A percentile compares a stretch with the other conserved stretches of the same genome.
Conservation (phyloP, 2,113 vertebrate species). For the Paramormyrops kingsleyae region DNA sequence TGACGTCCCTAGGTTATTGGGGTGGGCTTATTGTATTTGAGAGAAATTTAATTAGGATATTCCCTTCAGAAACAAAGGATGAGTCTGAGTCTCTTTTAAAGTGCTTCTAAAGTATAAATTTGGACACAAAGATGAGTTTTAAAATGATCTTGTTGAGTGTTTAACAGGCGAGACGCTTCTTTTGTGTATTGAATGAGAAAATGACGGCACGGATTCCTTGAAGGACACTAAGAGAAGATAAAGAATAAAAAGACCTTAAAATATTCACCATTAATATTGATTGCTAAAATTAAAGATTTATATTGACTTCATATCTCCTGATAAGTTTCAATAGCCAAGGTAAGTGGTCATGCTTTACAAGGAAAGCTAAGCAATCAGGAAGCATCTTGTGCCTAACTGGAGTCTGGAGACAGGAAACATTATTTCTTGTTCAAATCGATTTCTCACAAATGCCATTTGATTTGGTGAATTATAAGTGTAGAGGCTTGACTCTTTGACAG, state of each 20-base stretch:
- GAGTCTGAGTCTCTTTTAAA: slow-evolving; percentile 51
- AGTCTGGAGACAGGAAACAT: slow-evolving; percentile 68
- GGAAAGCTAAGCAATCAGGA: slow-evolving; percentile 59
- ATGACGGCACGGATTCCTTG: slow-evolving; percentile 52
- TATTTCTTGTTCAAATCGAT: slow-evolving; percentile 73
- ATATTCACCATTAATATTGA: slow-evolving; percentile 73
- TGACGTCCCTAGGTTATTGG: not conserved
- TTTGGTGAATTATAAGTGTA: slow-evolving; percentile 76
- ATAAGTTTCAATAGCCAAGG: slow-evolving; percentile 38
- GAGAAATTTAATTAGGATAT: slow-evolving; percentile 81
- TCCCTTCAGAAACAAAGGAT: slow-evolving; percentile 47
- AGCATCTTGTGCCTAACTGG: slow-evolving; percentile 78
- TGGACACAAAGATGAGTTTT: slow-evolving; percentile 74
- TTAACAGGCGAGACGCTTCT: slow-evolving; percentile 95
- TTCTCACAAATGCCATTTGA: slow-evolving; percentile 81
- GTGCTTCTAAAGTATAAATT: slow-evolving; percentile 64
- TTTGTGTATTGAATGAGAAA: slow-evolving; percentile 92
- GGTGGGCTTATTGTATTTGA: slow-evolving; percentile 73
- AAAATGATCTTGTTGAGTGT: slow-evolving; percentile 91
- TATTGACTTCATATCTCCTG: slow-evolving; percentile 64
- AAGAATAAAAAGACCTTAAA: slow-evolving; percentile 64
- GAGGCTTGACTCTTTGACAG: slow-evolving; percentile 72
- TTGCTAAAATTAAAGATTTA: slow-evolving; percentile 86
- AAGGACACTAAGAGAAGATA: slow-evolving; percentile 52
- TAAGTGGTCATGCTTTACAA: slow-evolving; percentile 56